Conservation (phyloP, 2,113 vertebrate genomes). For the Grammomys surdaster region DNA sequence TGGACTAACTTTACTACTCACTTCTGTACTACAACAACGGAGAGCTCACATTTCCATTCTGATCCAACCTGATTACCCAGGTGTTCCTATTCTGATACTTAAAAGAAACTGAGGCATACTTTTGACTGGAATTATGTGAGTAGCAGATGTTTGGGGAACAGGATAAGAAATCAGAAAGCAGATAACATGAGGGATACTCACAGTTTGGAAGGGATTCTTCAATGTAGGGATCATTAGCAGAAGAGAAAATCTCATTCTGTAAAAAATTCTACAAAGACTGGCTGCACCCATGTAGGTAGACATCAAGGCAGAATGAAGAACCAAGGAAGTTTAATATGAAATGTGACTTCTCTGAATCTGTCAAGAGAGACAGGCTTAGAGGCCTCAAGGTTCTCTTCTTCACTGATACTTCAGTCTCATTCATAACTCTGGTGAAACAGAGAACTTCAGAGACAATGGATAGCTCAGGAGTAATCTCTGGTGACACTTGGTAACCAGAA, state of each 20-base stretch:
- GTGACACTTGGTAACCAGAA: not conserved
- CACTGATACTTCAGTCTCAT: not conserved
- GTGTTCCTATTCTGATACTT: not conserved
- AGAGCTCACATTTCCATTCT: not conserved
- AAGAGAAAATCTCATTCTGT: not conserved
- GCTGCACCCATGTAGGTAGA: not conserved
- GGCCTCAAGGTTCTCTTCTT: not conserved
- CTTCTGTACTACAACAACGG: not conserved
- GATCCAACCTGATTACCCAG: not conserved
- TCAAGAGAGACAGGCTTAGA: not conserved
- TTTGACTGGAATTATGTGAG: not conserved
- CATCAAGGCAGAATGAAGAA: not conserved
- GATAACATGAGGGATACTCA: not conserved
- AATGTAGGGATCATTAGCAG: not conserved
- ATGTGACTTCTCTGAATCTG: not conserved
- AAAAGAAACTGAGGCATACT: not conserved
- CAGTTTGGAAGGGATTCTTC: constrained; percentile 2
- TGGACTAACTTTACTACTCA: not conserved
- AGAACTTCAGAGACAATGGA: not conserved
- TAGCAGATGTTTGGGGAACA: not conserved
- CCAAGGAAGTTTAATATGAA: not conserved
- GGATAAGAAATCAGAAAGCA: not conserved
- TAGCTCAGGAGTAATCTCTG: not conserved
- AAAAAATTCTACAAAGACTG: not conserved
- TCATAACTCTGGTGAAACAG: not conserved